Conservation (phyloP, 2,888 invertebrate species). For the Ariolimax columbianus region DNA sequence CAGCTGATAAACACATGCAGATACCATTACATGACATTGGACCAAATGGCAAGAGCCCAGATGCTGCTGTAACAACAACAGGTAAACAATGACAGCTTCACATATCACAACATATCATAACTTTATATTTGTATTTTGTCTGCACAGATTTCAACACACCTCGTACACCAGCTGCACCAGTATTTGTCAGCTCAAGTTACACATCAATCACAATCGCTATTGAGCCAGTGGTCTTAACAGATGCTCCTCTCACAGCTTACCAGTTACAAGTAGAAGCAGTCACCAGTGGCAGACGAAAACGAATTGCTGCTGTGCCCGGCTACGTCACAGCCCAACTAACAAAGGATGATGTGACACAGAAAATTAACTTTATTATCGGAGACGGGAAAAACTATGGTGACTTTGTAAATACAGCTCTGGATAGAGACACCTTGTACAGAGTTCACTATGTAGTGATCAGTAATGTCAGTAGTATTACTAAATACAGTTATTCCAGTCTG, state of each 20-base stretch:
- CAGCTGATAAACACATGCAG: too few relatives aligned
- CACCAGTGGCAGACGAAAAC: slow-evolving; percentile 50
- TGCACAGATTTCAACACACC: slow-evolving; percentile 84
- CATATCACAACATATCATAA: too few relatives aligned
- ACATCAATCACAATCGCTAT: slow-evolving; percentile 85
- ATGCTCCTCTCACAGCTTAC: slow-evolving; percentile 87
- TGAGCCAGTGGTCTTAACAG: slow-evolving; percentile 85
- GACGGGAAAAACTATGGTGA: slow-evolving; percentile 86
- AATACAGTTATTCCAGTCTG: slow-evolving; percentile 83
- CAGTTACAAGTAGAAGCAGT: slow-evolving; percentile 86
- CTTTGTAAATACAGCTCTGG: slow-evolving; percentile 88
- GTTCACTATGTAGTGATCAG: slow-evolving; percentile 87
- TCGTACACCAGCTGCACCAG: slow-evolving; percentile 84
- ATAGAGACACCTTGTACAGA: slow-evolving; percentile 82
- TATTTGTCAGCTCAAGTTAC: slow-evolving; percentile 83
- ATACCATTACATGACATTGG: too few relatives aligned
- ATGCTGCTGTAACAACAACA: too few relatives aligned
- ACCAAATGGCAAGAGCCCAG: too few relatives aligned
- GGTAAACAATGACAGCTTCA: too few relatives aligned
- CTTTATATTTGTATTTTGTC: not conserved
- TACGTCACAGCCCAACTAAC: slow-evolving; percentile 85
- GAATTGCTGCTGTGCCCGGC: slow-evolving; percentile 81
- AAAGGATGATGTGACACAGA: slow-evolving; percentile 82
- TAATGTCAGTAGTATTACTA: slow-evolving; percentile 84
- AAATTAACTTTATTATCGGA: slow-evolving; percentile 86